These are phyloP conservation scores for Papilio helenus DNA, from an alignment of 1,140 invertebrate species.

Conservation along the genomic window DNA sequence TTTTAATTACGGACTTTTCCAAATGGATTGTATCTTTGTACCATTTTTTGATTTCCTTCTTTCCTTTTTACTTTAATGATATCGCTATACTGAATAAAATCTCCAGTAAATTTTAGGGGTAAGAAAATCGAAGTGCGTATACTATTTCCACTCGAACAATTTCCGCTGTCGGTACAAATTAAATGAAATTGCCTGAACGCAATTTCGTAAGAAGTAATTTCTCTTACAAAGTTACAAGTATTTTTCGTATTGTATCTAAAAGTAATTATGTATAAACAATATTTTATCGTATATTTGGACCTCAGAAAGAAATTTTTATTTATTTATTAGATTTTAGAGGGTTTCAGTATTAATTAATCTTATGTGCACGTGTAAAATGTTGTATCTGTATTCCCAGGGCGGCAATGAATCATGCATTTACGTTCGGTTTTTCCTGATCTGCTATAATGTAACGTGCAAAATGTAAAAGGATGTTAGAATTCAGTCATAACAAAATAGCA, in stretches of 20 bases:
- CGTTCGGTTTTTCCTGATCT: not conserved
- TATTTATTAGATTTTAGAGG: not conserved
- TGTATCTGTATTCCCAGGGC: not conserved
- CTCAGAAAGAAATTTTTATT: not conserved
- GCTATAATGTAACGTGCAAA: not conserved
- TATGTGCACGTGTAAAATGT: not conserved
- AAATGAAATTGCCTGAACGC: conserved; percentile 14
- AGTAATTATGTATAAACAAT: not conserved
- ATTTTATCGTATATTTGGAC: not conserved
- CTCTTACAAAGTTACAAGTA: not conserved
- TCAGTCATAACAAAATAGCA: not conserved
- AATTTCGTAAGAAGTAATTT: conserved; percentile 7
- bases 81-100: not conserved
- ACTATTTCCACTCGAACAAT: not conserved
- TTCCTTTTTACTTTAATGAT: not conserved
- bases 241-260: not conserved
- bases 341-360: not conserved
- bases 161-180: conserved; percentile 12
- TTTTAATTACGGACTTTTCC: not conserved
- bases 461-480: not conserved
- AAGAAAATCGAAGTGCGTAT: conserved; percentile 11
- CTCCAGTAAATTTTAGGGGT: conserved; percentile 1
- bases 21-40: not conserved
- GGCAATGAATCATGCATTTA: not conserved
- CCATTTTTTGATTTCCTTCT: not conserved